Base-by-base conservation (phyloP, 2,113 vertebrate genomes). In the Mesoclemmys tuberculata region DNA sequence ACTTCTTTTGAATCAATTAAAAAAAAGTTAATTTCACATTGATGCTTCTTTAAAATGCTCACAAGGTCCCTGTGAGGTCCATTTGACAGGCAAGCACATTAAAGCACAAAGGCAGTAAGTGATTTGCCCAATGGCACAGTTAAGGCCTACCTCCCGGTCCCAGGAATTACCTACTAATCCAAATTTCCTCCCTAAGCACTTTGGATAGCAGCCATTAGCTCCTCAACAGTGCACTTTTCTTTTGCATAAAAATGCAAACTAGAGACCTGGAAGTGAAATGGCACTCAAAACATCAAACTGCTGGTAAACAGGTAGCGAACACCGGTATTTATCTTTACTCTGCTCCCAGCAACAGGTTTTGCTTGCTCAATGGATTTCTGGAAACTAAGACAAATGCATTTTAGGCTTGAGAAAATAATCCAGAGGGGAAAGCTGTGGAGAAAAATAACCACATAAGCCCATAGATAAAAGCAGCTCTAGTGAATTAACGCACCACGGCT, bases 331-430 rank as follows among this genome's bases (percentile, higher is more conserved):
- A 64, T 96, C 90, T 91, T 74, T 75, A 88, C 31, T 92, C 82
- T 0, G 1, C 83, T 93, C 85, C 82, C 81, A 14, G 64, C 94
- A 89, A 94, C 71, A n/a, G 85, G 86, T 89, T 96, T 96, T 91
- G 93, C 86, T 92, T 97, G 86, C 91, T 96, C 94, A 93, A 41
- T 0, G 10, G 89, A 94, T 97, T 96, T 97, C 93, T 94, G 84
- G 68, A 98, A 96, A 97, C 96, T 81, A 95, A 97, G 97, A 97
- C 96, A 97, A 97, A 93, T 94, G 93, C 91, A 96, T 88, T 97
- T 96, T 79, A 87, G 79, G 85, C 88, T 93, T 80, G 96, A 94
- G 92, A 90, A 97, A 98, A 97, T 97, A 97, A 97, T 96, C 94
- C 94, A 61, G 80, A 88, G 92, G 95, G 97, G 85, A 97, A 95